Conservation (phyloP, 2,888 invertebrate species). For the Nephrotoma appendiculata region DNA sequence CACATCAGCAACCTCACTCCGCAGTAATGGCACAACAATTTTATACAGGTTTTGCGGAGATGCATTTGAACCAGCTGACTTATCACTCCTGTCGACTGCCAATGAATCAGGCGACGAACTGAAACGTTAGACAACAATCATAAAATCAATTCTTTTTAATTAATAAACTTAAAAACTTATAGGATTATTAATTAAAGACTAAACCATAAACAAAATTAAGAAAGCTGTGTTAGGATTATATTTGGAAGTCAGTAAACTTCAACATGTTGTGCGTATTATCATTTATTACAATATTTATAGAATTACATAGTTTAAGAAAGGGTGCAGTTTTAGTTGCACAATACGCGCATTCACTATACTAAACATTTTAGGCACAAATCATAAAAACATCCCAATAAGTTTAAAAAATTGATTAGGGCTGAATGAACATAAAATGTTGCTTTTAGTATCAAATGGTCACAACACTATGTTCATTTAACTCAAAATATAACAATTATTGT, state of each 20-base stretch:
- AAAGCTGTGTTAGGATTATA: background rate
- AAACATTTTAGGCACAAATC: background rate
- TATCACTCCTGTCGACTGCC: conserved; percentile 67
- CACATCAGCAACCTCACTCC: conserved; percentile 88
- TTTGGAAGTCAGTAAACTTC: background rate
- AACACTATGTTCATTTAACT: background rate
- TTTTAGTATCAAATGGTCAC: background rate
- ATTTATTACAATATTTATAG: background rate
- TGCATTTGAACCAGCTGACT: conserved; percentile 51
- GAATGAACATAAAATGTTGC: background rate
- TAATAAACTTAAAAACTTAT: background rate
- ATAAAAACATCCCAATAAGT: background rate
- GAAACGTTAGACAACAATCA: conserved; percentile 13
- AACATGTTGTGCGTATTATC: background rate
- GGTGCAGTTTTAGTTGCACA: background rate
- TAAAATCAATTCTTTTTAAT: background rate
- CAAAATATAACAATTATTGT: background rate
- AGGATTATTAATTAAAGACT: background rate
- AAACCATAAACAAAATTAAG: background rate
- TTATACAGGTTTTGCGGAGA: conserved; percentile 83
- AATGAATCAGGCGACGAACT: conserved; percentile 87
- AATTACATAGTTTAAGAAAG: background rate
- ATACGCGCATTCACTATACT: background rate
- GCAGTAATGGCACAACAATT: conserved; percentile 76
- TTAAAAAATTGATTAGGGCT: background rate